phyloP scores from a whole-genome alignment of 2,888 invertebrate genomes.

The Hipparchia semele region DNA sequence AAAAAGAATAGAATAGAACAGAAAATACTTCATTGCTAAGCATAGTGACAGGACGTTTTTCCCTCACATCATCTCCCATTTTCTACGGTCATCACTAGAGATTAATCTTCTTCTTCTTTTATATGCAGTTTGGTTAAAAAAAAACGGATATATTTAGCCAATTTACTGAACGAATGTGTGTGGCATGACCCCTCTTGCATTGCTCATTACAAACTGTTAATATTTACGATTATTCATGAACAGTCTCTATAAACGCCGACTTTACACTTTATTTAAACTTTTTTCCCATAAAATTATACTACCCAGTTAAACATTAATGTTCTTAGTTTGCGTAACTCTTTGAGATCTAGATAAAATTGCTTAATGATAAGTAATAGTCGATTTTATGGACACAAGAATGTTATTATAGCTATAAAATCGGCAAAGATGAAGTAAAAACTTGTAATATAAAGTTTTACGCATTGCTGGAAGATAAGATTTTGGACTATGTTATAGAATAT shows the following conservation, averaged over 20 bases:
- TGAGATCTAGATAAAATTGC: constrained; percentile 26
- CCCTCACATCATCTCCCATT: no score
- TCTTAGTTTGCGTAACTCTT: constrained; percentile 11
- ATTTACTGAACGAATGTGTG: neutral
- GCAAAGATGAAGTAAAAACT: constrained; percentile 3
- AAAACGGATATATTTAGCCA: neutral
- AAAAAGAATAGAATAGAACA: no score
- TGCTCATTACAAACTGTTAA: constrained; percentile 20
- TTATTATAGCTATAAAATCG: constrained; percentile 25
- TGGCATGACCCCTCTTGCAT: constrained; percentile 1
- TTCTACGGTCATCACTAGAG: no score
- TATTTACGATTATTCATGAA: constrained; percentile 32
- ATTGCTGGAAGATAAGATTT: neutral
- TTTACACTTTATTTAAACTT: constrained; percentile 8
- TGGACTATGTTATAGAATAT: no score
- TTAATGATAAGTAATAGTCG: constrained; percentile 26
- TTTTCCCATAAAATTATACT: constrained; percentile 23
- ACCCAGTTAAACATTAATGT: constrained; percentile 19
- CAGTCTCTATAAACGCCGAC: constrained; percentile 18
- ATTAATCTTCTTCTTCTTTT: no score
- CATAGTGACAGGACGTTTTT: no score
- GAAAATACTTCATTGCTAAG: no score
- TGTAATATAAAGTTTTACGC: constrained; percentile 4
- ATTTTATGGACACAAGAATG: constrained; percentile 21
- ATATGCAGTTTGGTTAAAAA: no score